Percentiles rank a stretch among this genome's conserved stretches.
Conservation (phyloP, 2,888 invertebrate genomes). For the Neria commutata region DNA sequence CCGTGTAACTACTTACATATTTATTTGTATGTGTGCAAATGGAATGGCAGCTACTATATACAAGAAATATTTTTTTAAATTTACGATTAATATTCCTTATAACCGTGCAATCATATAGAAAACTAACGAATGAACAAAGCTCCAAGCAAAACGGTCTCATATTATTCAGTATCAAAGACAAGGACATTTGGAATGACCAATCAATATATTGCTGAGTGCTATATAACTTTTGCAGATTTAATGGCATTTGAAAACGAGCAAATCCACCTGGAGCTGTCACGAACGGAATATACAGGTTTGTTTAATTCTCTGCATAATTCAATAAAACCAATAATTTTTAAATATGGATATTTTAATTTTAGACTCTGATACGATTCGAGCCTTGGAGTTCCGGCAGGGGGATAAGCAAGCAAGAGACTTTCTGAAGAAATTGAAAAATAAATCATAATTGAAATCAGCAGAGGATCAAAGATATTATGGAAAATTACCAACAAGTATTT, state of each 20-base stretch:
- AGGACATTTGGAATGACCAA: constrained; percentile 89
- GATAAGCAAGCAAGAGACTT: constrained; percentile 91
- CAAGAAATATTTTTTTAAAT: too few relatives aligned
- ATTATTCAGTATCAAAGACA: constrained; percentile 92
- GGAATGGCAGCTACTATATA: too few relatives aligned
- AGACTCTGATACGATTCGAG: constrained; percentile 64
- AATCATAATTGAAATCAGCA: too few relatives aligned
- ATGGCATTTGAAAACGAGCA: constrained; percentile 72
- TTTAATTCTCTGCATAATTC: too few relatives aligned
- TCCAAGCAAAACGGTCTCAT: constrained; percentile 73
- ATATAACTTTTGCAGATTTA: constrained; percentile 80
- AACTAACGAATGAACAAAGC: constrained; percentile 75
- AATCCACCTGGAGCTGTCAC: constrained; percentile 73
- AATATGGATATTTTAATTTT: constrained; percentile 11
- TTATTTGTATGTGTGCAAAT: too few relatives aligned
- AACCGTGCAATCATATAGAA: constrained; percentile 60
- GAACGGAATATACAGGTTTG: constrained; percentile 72
- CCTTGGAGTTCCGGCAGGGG: constrained; percentile 81
- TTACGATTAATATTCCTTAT: too few relatives aligned
- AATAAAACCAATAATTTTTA: neutral
- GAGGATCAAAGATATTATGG: too few relatives aligned
- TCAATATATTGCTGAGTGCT: constrained; percentile 95
- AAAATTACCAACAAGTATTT: too few relatives aligned
- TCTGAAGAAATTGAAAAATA: constrained; percentile 77
- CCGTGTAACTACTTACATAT: too few relatives aligned